These are phyloP conservation scores for Ferrisia virgata DNA, from an alignment of 2,888 invertebrate genomes.

Conservation along the genomic window DNA sequence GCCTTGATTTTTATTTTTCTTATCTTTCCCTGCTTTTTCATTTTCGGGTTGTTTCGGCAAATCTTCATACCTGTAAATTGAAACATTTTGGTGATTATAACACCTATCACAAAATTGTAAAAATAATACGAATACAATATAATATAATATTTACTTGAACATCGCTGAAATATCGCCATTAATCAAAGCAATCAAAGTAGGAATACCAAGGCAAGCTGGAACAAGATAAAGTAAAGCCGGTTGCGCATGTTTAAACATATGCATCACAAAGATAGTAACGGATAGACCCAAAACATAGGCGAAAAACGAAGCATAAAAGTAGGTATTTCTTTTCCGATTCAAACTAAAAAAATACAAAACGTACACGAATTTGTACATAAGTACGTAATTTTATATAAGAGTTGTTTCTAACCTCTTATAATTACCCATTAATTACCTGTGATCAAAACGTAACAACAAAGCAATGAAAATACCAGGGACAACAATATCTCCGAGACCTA, in stretches of 20 bases:
- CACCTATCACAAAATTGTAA: not conserved
- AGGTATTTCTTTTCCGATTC: slow-evolving; percentile 74
- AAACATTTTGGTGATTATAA: not conserved
- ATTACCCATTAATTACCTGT: slow-evolving; percentile 55
- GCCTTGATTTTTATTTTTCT: slow-evolving; percentile 7
- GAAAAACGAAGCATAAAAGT: slow-evolving; percentile 85
- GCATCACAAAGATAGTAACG: slow-evolving; percentile 96
- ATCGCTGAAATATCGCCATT: slow-evolving; percentile 86
- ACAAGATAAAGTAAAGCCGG: slow-evolving; percentile 96
- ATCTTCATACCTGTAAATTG: slow-evolving; percentile 32
- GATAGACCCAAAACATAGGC: slow-evolving; percentile 93
- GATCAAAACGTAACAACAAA: slow-evolving; percentile 89
- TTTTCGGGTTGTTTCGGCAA: slow-evolving; percentile 27
- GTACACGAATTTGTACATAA: too few species aligned
- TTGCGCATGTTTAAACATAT: slow-evolving; percentile 96
- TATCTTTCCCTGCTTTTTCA: slow-evolving; percentile 29
- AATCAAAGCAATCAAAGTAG: slow-evolving; percentile 79
- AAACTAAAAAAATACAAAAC: slow-evolving; percentile 58
- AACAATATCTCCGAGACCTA: slow-evolving; percentile 98
- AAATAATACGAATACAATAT: not conserved
- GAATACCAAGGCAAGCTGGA: slow-evolving; percentile 90
- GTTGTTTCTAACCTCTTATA: not conserved
- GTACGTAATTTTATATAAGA: too few species aligned
- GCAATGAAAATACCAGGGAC: slow-evolving; percentile 99
- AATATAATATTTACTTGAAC: slow-evolving; percentile 69